Evolutionary conservation across 1,140 invertebrate species (phyloP).

Genomic region (Papilio glaucus): DNA sequence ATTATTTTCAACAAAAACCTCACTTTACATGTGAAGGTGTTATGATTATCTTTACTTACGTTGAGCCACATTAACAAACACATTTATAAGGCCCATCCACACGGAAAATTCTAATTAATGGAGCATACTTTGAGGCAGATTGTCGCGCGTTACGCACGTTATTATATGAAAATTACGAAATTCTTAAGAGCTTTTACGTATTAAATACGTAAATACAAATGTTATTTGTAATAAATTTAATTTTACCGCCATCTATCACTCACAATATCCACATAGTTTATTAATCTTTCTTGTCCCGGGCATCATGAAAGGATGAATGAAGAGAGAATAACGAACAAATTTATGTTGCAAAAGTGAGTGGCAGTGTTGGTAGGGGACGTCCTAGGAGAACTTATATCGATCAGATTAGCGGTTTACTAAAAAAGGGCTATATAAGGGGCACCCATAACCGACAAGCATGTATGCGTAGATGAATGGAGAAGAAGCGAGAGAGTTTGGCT

Average conservation of each 20-base stretch:
- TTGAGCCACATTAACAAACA: background rate
- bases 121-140: conserved; percentile 3
- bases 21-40: background rate
- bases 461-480: too few relatives aligned
- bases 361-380: too few relatives aligned
- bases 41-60: conserved; percentile 7
- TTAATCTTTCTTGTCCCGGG: background rate
- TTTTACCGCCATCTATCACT: background rate
- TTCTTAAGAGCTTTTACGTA: background rate
- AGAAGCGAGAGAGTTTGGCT: too few relatives aligned
- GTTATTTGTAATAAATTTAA: background rate
- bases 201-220: background rate
- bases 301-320: too few relatives aligned
- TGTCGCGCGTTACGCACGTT: conserved; percentile 3
- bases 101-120: conserved; percentile 12
- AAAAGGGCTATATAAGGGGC: too few relatives aligned
- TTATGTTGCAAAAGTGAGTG: too few relatives aligned
- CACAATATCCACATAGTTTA: background rate
- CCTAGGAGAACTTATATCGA: too few relatives aligned
- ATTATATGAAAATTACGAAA: conserved; percentile 14
- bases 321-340: too few relatives aligned
- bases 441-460: too few relatives aligned
- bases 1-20: background rate
- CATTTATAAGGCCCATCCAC: background rate
- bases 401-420: too few relatives aligned